Conservation (phyloP, 2,113 vertebrate genomes). For the Cyprinodon brontotheroides region DNA sequence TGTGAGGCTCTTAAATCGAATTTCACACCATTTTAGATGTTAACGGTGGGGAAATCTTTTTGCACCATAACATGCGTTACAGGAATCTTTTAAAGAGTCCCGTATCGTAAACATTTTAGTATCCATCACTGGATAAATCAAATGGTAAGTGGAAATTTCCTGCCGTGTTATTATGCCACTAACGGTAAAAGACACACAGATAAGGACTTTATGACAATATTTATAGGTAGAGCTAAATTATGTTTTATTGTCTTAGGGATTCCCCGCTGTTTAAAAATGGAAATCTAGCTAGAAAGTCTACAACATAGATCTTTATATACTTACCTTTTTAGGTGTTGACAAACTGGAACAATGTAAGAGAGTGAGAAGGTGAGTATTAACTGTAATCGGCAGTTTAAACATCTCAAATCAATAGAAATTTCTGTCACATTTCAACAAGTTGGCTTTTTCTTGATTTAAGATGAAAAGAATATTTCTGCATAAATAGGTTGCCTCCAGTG, state of each 20-base stretch:
- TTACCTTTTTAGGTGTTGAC: constrained; percentile 3
- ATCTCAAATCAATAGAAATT: neutral
- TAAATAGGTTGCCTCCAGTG: constrained; percentile 6
- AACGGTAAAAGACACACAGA: neutral
- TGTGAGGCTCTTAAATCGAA: neutral
- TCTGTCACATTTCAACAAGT: neutral
- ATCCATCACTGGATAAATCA: neutral
- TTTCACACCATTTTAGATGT: neutral
- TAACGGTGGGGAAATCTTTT: too few relatives aligned
- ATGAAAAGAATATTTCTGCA: neutral
- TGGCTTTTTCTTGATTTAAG: neutral
- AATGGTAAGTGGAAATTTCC: neutral
- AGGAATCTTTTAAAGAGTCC: too few relatives aligned
- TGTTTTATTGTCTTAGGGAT: constrained; percentile 38
- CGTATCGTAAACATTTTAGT: too few relatives aligned
- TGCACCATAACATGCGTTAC: too few relatives aligned
- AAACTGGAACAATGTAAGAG: neutral
- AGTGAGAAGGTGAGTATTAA: too few relatives aligned
- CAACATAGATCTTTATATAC: neutral
- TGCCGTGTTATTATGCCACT: neutral
- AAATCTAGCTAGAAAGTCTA: constrained; percentile 16
- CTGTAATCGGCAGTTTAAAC: neutral
- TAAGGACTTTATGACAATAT: too few relatives aligned
- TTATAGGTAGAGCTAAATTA: constrained; percentile 19
- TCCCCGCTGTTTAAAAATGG: constrained; percentile 23